A percentile compares a stretch with the other conserved stretches of the same genome.
Evolutionary conservation across 1,140 invertebrate genomes (phyloP).

Genomic region (Dufourea novaeangliae): DNA sequence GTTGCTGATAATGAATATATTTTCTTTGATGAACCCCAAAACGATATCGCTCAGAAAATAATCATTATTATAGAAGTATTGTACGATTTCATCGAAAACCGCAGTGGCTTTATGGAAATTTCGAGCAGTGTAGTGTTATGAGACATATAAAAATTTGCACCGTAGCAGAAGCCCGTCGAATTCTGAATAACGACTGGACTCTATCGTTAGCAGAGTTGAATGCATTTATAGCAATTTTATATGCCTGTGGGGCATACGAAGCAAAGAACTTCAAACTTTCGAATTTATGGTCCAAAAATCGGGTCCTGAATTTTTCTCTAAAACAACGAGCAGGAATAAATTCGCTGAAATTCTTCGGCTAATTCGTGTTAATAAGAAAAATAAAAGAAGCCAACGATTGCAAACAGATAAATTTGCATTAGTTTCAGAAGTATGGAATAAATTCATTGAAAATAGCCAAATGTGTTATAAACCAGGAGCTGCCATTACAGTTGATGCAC

Average conservation of each 20-base stretch:
- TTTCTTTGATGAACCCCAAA: too few species aligned
- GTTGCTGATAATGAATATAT: too few species aligned
- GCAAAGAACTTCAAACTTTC: conserved; percentile 24
- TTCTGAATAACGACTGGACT: conserved; percentile 31
- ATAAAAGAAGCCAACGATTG: conserved; percentile 63
- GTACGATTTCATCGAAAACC: too few species aligned
- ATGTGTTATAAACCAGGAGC: conserved; percentile 62
- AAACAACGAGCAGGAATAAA: too few species aligned
- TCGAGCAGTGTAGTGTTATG: conserved; percentile 35
- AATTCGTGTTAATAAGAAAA: conserved; percentile 71
- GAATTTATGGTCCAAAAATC: conserved; percentile 54
- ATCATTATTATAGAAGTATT: too few species aligned
- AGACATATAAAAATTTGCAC: conserved; percentile 41
- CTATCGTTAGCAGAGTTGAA: conserved; percentile 30
- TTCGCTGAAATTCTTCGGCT: conserved; percentile 70
- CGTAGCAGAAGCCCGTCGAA: conserved; percentile 38
- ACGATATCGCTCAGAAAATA: too few species aligned
- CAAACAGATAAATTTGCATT: too few species aligned
- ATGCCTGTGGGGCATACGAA: conserved; percentile 35
- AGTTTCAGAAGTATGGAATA: conserved; percentile 70
- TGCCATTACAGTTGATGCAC: too few species aligned
- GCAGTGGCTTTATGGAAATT: too few species aligned
- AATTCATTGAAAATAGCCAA: conserved; percentile 73
- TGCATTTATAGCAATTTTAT: conserved; percentile 39
- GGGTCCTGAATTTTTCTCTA: conserved; percentile 60